A percentile compares a stretch with the other conserved stretches of the same genome.
phyloP scores from a whole-genome alignment of 2,797 vertebrate genomes.

The Hirundo rustica region DNA sequence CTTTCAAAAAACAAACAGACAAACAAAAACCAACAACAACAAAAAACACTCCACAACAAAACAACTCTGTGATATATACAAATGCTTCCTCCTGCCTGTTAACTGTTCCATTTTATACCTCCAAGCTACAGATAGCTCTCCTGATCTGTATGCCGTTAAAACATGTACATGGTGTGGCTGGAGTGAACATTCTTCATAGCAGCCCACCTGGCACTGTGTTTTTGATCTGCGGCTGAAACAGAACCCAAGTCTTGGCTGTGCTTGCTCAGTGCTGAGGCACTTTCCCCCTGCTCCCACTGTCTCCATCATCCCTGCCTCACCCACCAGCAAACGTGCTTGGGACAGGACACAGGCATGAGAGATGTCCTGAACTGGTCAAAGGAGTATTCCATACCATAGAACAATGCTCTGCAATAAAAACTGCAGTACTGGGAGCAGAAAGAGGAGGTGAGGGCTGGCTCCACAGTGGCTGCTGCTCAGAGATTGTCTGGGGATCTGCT shows the following conservation, averaged over 20 bases:
- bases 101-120: neutral
- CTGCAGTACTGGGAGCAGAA: neutral
- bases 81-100: neutral
- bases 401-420: neutral
- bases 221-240: neutral
- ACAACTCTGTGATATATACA: neutral
- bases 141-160: neutral
- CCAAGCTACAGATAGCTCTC: neutral
- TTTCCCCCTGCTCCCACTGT: neutral
- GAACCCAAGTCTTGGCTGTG: neutral
- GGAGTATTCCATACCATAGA: neutral
- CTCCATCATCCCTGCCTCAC: neutral
- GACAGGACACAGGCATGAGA: accelerated
- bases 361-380: neutral
- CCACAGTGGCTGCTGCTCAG: neutral
- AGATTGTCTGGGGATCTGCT: neutral
- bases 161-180: accelerated
- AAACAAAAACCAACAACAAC: no score
- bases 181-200: neutral
- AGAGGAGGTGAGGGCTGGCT: neutral
- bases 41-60: no score
- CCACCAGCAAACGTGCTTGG: neutral
- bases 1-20: neutral
- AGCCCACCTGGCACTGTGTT: neutral
- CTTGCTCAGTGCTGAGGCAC: accelerated